Base-by-base conservation (phyloP, 2,797 vertebrate genomes). In the Alectoris magna region DNA sequence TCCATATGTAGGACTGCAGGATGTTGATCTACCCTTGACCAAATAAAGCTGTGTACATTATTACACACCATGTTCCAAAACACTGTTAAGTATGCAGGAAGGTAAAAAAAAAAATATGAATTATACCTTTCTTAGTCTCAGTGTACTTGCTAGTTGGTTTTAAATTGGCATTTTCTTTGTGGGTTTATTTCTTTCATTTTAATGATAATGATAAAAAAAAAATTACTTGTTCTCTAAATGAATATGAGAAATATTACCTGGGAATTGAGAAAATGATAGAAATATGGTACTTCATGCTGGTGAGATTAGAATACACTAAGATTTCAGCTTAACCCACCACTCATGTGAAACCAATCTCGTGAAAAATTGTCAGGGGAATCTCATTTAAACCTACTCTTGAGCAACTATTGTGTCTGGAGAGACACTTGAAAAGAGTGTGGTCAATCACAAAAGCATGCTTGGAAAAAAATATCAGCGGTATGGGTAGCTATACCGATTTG, bases 31-130 rank as follows among this genome's bases (percentile, higher is more conserved):
- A 73, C 44, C 19, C 84, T 51, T 0, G n/a, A 67, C 80, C 34
- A 94, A 53, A 46, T 58, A 77, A 53, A 90, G 38, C 36, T 83
- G 55, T 91, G 74, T 63, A n/a, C 76, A 46, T 70, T 90, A 76
- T 14, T 26, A 24, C 14, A 21, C 9, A 62, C 67, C 4, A 0
- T 91, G 60, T 94, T 91, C 74, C 53, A 88, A 85, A 95, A 82
- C n/a, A 73, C n/a, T 27, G 27, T 64, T 68, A 87, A 88, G 60
- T 80, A 76, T 39, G 46, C 66, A 49, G 34, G 63, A 94, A 55
- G 34, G 9, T n/a, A 2, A 4, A 51, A 56, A 56, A 67, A 34
- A 34, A 34, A 34, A 34, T 6, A 34, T 77, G 18, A 89, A 80
- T 69, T 88, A 74, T 67, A 31, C 51, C 41, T 70, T 55, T 36